These are phyloP conservation scores for Drosophila murphyi DNA, from an alignment of 1,140 invertebrate genomes.

Conservation along the genomic window DNA sequence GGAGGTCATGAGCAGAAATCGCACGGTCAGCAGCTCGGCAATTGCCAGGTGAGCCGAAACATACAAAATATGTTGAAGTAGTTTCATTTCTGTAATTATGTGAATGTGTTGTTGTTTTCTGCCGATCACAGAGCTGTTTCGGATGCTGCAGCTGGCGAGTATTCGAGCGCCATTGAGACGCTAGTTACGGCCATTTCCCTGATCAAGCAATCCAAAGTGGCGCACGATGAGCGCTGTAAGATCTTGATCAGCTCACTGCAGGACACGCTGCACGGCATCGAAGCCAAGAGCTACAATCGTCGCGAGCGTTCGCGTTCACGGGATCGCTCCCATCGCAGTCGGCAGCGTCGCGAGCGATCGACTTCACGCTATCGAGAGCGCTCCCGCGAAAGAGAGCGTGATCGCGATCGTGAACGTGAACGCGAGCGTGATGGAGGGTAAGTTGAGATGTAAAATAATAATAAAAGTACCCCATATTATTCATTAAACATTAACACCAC, in stretches of 20 bases:
- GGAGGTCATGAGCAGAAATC: constrained; percentile 98
- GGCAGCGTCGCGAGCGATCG: constrained; percentile 91
- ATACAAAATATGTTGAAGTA: neutral
- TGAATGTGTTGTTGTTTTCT: neutral
- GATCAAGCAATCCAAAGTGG: constrained; percentile 99
- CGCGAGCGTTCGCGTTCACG: constrained; percentile 89
- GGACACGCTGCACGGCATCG: constrained; percentile 94
- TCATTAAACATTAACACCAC: neutral
- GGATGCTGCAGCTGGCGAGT: constrained; percentile 98
- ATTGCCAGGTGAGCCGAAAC: constrained; percentile 88
- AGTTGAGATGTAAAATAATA: constrained; percentile 22
- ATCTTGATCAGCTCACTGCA: constrained; percentile 98
- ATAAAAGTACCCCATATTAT: neutral
- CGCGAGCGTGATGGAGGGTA: constrained; percentile 87
- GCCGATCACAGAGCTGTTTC: constrained; percentile 91
- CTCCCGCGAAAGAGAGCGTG: constrained; percentile 88
- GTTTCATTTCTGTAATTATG: neutral
- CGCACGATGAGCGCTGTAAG: constrained; percentile 98
- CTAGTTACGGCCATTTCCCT: constrained; percentile 99
- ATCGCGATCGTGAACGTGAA: constrained; percentile 89
- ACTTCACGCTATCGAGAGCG: constrained; percentile 91
- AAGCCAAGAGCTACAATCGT: constrained; percentile 82
- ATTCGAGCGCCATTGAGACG: constrained; percentile 98
- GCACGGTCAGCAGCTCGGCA: constrained; percentile 98
- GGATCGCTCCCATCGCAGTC: constrained; percentile 89